Base-by-base conservation (phyloP, 2,888 invertebrate genomes). In the Odiellus spinosus region DNA sequence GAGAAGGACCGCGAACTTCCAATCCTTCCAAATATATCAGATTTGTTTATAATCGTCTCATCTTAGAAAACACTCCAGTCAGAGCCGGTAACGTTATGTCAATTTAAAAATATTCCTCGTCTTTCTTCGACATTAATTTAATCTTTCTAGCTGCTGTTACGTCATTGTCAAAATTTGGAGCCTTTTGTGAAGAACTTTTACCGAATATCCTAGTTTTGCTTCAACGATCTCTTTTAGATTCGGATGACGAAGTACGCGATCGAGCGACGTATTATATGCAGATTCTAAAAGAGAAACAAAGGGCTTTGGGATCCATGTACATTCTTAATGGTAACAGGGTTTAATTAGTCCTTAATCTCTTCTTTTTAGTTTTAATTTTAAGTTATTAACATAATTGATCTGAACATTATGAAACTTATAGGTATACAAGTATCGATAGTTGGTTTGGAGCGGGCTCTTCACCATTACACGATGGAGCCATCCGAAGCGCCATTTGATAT, bases 181-280 rank as follows among this genome's bases (percentile, higher is more conserved):
- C 96, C 0, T 81, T 86, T 46, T 88, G 91, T 64, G 88, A 87
- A 1, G 81, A 82, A 56, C 70, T 96, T 40, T 68, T 88, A 46
- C 79, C 78, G 10, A 93, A 93, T 62, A 84, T 99, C 47, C 71
- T 78, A 46, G 80, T 87, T 5, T 68, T 91, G 38, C 49, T 60
- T 12, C 77, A 79, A 0, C 77, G 93, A 8, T 93, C 91, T 59
- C 84, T 90, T 63, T 74, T 96, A 71, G 98, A 99, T 64, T 82
- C 85, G 0, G 98, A 99, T 63, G 98, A 99, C 66, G 98, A 99
- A 71, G 95, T 99, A 0, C 74, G 98, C 32, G 98, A 99, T 67
- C 74, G 98, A 38, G 96, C 98, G 10, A 90, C 96, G 0, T 95
- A 91, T 66, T 98, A 93, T 69, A 80, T 85, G 60, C 77, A 80